Evolutionary conservation across 2,113 vertebrate genomes (phyloP).

Genomic region (Siphamia tubifer): DNA sequence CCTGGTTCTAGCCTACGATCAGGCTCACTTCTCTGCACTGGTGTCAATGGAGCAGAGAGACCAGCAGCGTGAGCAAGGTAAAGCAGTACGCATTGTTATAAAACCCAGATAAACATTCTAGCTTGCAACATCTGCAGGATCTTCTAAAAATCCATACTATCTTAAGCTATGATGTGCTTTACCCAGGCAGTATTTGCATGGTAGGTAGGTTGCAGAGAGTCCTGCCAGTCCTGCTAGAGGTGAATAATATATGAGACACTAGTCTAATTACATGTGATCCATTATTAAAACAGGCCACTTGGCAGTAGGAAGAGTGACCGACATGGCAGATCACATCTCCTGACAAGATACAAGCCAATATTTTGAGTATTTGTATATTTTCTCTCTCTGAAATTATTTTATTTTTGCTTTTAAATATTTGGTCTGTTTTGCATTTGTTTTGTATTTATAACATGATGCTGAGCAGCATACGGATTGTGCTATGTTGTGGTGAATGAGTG

Average conservation of each 20-base stretch:
- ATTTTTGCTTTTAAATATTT: not conserved
- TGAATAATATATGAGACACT: slow-evolving; percentile 71
- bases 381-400: not conserved
- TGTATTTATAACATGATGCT: not conserved
- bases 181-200: slow-evolving; percentile 9
- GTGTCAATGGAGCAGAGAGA: slow-evolving; percentile 99
- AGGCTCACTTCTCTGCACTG: slow-evolving; percentile 98
- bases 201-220: slow-evolving; percentile 15
- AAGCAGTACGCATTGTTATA: not conserved
- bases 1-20: slow-evolving; percentile 96
- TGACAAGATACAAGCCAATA: not conserved
- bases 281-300: slow-evolving; percentile 73
- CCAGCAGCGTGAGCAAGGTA: slow-evolving; percentile 97
- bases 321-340: not conserved
- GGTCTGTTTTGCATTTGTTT: slow-evolving; percentile 5
- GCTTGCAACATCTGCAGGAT: too few relatives aligned
- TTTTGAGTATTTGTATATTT: not conserved
- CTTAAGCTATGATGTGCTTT: not conserved
- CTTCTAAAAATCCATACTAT: not conserved
- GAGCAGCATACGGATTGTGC: slow-evolving; percentile 3
- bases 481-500: not conserved
- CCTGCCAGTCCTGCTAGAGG: slow-evolving; percentile 37
- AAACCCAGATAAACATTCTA: too few relatives aligned
- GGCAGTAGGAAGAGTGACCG: slow-evolving; percentile 41
- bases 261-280: slow-evolving; percentile 71